Percentiles rank a stretch among this genome's conserved stretches.
phyloP scores from a whole-genome alignment of 2,113 vertebrate species.

The Dunckerocampus dactyliophorus region DNA sequence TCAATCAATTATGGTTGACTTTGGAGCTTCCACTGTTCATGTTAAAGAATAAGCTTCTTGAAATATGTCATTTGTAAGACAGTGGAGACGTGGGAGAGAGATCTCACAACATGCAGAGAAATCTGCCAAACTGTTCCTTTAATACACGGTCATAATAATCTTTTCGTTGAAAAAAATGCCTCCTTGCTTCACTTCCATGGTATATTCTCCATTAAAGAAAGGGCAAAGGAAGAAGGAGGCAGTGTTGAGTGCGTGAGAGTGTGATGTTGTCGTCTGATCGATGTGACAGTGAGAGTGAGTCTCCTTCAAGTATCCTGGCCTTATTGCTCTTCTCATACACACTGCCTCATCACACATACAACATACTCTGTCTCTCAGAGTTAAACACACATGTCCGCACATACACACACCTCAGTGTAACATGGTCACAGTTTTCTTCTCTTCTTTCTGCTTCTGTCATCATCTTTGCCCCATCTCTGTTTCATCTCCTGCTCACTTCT shows the following conservation, averaged over 20 bases:
- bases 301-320: slow-evolving; percentile 34
- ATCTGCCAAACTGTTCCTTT: background rate
- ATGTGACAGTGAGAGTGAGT: slow-evolving; percentile 67
- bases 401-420: slow-evolving; percentile 13
- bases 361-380: slow-evolving; percentile 36
- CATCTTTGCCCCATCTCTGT: background rate
- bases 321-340: slow-evolving; percentile 59
- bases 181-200: slow-evolving; percentile 5
- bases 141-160: background rate
- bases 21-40: too few relatives aligned
- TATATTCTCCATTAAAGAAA: slow-evolving; percentile 33
- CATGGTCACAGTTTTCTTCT: slow-evolving; percentile 22
- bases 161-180: slow-evolving; percentile 10
- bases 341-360: slow-evolving; percentile 27
- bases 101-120: too few relatives aligned
- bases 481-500: slow-evolving; percentile 24
- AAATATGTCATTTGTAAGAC: too few relatives aligned
- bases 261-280: slow-evolving; percentile 57
- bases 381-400: slow-evolving; percentile 7
- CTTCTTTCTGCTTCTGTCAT: slow-evolving; percentile 64
- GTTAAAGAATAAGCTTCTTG: too few relatives aligned
- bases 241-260: slow-evolving; percentile 36
- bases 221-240: slow-evolving; percentile 21
- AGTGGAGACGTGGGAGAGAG: too few relatives aligned
- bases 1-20: too few relatives aligned